Base-by-base conservation (phyloP, 2,888 invertebrate species). In the Acanthococcus lagerstroemiae region DNA sequence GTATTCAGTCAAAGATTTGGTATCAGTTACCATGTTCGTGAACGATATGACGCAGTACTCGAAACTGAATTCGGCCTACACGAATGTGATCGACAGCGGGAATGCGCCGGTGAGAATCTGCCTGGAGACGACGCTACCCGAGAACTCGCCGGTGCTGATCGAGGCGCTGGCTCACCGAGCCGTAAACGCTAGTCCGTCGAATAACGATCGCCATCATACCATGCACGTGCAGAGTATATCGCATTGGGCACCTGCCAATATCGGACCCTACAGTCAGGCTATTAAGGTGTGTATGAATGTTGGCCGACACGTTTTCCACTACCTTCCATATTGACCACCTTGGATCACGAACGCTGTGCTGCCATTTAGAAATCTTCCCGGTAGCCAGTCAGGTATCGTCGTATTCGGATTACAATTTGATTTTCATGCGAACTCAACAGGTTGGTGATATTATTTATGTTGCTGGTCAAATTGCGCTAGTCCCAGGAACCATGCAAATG, bases 241-340 rank as follows among this genome's bases (percentile, higher is more conserved):
- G 26, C 94, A 95, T 76, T 95, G 95, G 95, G 94, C 95, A n/a
- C 95, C 95, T 0, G 94, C 95, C 68, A 95, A 93, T 75, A 95
- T 95, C 72, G 95, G 95, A 54, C 95, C 95, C 5, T 95, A 95
- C 76, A 95, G 95, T 75, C 95, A 95, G 79, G 89, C 90, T 2
- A 83, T 90, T 68, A 84, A 86, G 81, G 90, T 90, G 77, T 77
- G 78, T 73, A 7, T 52, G 12, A 9, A n/a, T n/a, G n/a, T n/a
- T n/a, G n/a, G n/a, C n/a, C n/a, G n/a, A n/a, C n/a, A n/a, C n/a
- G n/a, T 1, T 9, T 2, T 37, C 12, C 37, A 1, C 12, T 2
- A 37, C 37, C n/a, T 3, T n/a, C 37, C 1, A 15, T 37, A n/a
- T 37, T 37, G 37, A 37, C 12, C n/a, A 1, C n/a, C n/a, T 37